phyloP scores from a whole-genome alignment of 2,113 vertebrate genomes.

The Leptobrachium leishanense region DNA sequence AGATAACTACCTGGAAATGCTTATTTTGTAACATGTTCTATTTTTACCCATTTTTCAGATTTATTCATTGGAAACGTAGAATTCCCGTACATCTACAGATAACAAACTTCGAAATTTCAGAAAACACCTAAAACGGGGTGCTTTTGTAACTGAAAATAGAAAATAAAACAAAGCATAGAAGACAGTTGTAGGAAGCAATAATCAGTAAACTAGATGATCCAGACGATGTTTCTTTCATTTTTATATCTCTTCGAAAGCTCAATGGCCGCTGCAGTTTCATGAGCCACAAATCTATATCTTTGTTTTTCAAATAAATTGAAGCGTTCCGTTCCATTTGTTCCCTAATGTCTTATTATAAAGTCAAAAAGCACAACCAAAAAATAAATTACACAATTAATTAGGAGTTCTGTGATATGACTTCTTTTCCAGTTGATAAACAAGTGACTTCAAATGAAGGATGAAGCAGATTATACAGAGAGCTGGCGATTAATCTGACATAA shows the following conservation, averaged over 20 bases:
- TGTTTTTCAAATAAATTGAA: constrained; percentile 49
- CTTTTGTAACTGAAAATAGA: too few species aligned
- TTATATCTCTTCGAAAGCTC: constrained; percentile 45
- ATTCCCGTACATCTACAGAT: too few species aligned
- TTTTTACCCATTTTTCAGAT: too few species aligned
- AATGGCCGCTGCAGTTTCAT: constrained; percentile 43
- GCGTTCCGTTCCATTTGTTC: constrained; percentile 48
- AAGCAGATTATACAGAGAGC: constrained; percentile 39
- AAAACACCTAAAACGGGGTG: too few species aligned
- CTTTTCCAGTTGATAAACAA: constrained; percentile 49
- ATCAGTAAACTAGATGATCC: constrained; percentile 10
- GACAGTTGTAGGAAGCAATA: constrained; percentile 9
- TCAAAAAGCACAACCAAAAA: constrained; percentile 47
- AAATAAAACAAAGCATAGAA: constrained; percentile 1
- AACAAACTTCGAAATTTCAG: too few species aligned
- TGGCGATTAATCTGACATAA: constrained; percentile 18
- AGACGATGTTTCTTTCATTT: constrained; percentile 32
- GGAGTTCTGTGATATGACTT: constrained; percentile 42
- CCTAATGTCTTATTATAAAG: constrained; percentile 49
- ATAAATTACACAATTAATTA: constrained; percentile 50
- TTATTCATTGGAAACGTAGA: too few species aligned
- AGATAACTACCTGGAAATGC: too few species aligned
- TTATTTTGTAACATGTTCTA: too few species aligned
- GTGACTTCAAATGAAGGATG: constrained; percentile 38
- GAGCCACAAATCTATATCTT: constrained; percentile 47